Conservation (phyloP, 2,113 vertebrate species). For the Neolamprologus tretocephalus region DNA sequence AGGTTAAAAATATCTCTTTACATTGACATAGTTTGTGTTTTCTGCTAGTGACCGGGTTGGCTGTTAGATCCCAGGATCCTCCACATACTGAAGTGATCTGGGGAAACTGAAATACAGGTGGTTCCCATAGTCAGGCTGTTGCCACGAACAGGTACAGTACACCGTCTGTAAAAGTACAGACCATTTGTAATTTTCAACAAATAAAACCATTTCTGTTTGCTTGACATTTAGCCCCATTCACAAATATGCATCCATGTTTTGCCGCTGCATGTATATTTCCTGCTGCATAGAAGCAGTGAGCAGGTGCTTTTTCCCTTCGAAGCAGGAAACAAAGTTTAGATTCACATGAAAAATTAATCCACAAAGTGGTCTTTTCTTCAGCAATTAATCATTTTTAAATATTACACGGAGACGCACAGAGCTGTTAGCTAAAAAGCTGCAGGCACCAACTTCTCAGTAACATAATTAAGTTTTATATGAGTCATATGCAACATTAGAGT, state of each 20-base stretch:
- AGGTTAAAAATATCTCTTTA: not conserved
- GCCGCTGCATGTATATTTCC: not conserved
- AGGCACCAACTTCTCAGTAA: not conserved
- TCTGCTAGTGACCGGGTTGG: not conserved
- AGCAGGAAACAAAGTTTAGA: not conserved
- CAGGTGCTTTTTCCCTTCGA: not conserved
- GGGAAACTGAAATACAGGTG: not conserved
- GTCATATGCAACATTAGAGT: not conserved
- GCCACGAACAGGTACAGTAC: not conserved
- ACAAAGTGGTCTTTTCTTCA: not conserved
- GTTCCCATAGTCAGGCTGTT: not conserved
- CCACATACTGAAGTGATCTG: not conserved
- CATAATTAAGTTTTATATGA: not conserved
- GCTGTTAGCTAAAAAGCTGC: not conserved
- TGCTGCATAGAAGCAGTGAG: not conserved
- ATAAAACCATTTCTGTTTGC: not conserved
- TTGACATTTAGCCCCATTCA: not conserved
- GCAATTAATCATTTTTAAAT: not conserved
- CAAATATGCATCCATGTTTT: not conserved
- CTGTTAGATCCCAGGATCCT: not conserved
- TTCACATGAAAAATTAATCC: not conserved
- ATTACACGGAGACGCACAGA: not conserved
- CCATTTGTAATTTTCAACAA: not conserved
- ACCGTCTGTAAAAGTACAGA: not conserved
- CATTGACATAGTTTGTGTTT: not conserved